Base-by-base conservation (phyloP, 2,113 vertebrate species). In the Hypocryptadius cinnamomeus region DNA sequence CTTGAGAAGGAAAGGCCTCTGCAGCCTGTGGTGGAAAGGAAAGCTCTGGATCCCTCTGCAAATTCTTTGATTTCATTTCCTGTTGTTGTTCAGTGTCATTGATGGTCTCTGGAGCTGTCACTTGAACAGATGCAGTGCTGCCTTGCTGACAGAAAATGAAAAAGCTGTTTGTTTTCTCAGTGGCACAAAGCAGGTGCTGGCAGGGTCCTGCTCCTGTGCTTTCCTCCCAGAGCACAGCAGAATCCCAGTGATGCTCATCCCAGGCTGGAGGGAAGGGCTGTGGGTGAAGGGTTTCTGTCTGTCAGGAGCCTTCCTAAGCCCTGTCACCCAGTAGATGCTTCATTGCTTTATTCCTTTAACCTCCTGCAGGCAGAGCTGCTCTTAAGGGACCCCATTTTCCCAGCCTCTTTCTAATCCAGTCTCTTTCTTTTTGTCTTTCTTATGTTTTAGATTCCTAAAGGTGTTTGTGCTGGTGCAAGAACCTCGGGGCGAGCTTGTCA, bases 391-490 rank as follows among this genome's bases (percentile, higher is more conserved):
- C 79, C 78, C 3, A 2, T 37, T 85, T 88, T 15, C 15, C 44
- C 61, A 31, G 8, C 59, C 73, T 76, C 80, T 68, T 61, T 89
- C 96, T 97, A 96, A 96, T 86, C 65, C 80, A 8, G 35, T 68
- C 57, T 88, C 85, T 96, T 76, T 94, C 71, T 96, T 91, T 97
- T 94, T 96, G 74, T 93, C 96, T 96, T 94, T 97, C 94, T 97
- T 98, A 95, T 97, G 97, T 98, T 98, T 92, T 98, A 99, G 99
- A 99, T 99, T 98, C 99, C 98, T 99, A 99, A 98, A 98, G 98
- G 97, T 95, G 97, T 95, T 96, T 97, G 97, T 96, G 96, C 97
- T 97, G 97, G 96, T 97, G 96, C 98, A 97, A 96, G 98, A 98
- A 97, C 97, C 97, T 97, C 97, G 97, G 97, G 98, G 98, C 97